Base-by-base conservation (phyloP, 2,888 invertebrate genomes). In the Eucera pruinosa region DNA sequence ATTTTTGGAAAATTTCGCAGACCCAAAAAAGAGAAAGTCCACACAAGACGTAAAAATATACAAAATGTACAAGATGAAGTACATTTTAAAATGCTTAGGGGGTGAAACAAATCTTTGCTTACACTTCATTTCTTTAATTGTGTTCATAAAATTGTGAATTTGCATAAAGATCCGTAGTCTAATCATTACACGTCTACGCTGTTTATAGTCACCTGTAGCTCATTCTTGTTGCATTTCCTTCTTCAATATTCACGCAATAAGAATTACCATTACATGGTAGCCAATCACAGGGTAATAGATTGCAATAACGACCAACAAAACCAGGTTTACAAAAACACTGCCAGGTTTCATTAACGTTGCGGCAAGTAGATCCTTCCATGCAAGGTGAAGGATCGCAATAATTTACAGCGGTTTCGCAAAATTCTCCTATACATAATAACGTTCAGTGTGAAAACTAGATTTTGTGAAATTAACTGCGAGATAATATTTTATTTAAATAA, bases 221-320 rank as follows among this genome's bases (percentile, higher is more conserved):
- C 20, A 89, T 80, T 83, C 87, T 91, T 0, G 93, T 93, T 2
- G 93, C 89, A 61, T 93, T 92, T 18, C 85, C 83, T 50, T 91
- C 89, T 11, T 89, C 86, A 6, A 93, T 78, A 85, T 94, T 94
- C 1, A 92, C 75, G 81, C 94, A 94, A 58, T 93, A 90, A 0
- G 91, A 87, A 81, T 93, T 92, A 15, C 79, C 79, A 47, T 89
- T 90, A 82, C 95, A 95, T 0, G 94, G 94, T 58, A 92, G 88
- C 85, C 93, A 94, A 81, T 93, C 93, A 86, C 96, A 96, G 5
- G 95, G 94, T 48, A 93, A 84, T 30, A 94, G 88, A 85, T 93
- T 93, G 83, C 95, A 95, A 64, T 94, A 92, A 67, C 92, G 92
- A 2, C 95, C 95, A 25, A 94, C 90, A 83, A 92, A 93, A 33